These are phyloP conservation scores for Ambastaia sidthimunki DNA, from an alignment of 2,797 vertebrate species.

Conservation along the genomic window DNA sequence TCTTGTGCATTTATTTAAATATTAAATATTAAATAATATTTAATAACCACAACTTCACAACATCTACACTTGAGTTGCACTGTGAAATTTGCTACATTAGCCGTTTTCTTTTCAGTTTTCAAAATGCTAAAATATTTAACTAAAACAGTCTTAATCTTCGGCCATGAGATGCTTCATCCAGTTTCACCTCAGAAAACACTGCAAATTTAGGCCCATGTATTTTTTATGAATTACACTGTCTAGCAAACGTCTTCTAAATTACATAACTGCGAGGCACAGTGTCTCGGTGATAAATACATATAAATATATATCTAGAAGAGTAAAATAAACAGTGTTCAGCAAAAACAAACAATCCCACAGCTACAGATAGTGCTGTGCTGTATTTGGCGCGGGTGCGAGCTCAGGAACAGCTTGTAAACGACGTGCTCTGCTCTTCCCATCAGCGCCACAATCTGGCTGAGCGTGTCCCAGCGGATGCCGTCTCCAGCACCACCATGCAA, in stretches of 20 bases:
- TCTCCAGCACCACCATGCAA: slow-evolving; percentile 60
- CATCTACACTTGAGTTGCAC: too few relatives aligned
- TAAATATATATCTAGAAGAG: slow-evolving; percentile 65
- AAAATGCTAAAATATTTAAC: background rate
- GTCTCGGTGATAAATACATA: slow-evolving; percentile 64
- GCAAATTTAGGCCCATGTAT: slow-evolving; percentile 63
- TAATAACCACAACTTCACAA: too few relatives aligned
- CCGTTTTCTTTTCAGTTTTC: too few relatives aligned
- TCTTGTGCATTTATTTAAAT: too few relatives aligned
- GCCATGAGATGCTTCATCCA: background rate
- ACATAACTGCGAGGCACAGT: slow-evolving; percentile 67
- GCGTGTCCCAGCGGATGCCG: slow-evolving; percentile 71
- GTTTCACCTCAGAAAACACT: slow-evolving; percentile 39
- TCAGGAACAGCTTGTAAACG: slow-evolving; percentile 72
- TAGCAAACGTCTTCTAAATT: slow-evolving; percentile 67
- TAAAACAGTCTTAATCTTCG: background rate
- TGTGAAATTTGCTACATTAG: too few relatives aligned
- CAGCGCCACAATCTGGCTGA: slow-evolving; percentile 72
- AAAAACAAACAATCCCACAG: slow-evolving; percentile 72
- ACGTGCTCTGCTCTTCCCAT: slow-evolving; percentile 67
- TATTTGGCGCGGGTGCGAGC: slow-evolving; percentile 68
- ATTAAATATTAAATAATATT: too few relatives aligned
- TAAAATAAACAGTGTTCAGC: slow-evolving; percentile 72
- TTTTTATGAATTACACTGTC: slow-evolving; percentile 69
- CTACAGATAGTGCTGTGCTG: slow-evolving; percentile 64